Evolutionary conservation across 2,888 invertebrate species (phyloP).

Genomic region (Strigamia transsilvanica): DNA sequence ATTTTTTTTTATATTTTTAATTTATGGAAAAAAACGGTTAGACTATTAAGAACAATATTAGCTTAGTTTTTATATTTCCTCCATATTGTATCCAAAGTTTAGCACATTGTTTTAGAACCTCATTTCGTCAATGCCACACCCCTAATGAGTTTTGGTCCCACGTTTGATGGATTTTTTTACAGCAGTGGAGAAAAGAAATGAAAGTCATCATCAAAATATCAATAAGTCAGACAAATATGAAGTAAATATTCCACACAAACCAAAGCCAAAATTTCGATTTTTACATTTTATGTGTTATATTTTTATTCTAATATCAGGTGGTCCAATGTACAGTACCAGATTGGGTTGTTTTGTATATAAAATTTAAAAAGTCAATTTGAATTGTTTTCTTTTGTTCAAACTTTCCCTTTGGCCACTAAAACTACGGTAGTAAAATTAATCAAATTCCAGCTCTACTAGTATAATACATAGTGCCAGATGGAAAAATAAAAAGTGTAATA

Average conservation of each 20-base stretch:
- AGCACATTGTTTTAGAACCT: conserved; percentile 1
- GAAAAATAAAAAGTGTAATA: neutral
- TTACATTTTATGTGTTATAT: neutral
- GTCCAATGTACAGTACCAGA: neutral
- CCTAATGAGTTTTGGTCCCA: conserved; percentile 42
- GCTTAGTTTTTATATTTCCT: neutral
- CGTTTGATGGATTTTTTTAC: neutral
- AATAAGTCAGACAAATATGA: conserved; percentile 45
- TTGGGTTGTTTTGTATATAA: neutral
- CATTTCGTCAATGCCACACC: conserved; percentile 26
- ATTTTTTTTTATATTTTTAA: neutral
- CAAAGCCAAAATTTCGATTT: conserved; percentile 1
- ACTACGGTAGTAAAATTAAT: too few species aligned
- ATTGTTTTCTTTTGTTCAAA: neutral
- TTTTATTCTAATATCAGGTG: neutral
- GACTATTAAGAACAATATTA: neutral
- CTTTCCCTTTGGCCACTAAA: too few species aligned
- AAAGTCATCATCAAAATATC: conserved; percentile 47
- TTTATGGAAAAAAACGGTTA: neutral
- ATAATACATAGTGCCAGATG: too few species aligned
- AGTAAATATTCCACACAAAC: neutral
- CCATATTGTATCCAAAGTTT: neutral
- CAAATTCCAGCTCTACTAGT: too few species aligned
- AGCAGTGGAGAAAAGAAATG: neutral
- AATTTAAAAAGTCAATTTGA: neutral